Evolutionary conservation across 1,140 invertebrate species (phyloP), one percentile per base, ranked within the genome.

Genomic region (Asobara japonica): DNA sequence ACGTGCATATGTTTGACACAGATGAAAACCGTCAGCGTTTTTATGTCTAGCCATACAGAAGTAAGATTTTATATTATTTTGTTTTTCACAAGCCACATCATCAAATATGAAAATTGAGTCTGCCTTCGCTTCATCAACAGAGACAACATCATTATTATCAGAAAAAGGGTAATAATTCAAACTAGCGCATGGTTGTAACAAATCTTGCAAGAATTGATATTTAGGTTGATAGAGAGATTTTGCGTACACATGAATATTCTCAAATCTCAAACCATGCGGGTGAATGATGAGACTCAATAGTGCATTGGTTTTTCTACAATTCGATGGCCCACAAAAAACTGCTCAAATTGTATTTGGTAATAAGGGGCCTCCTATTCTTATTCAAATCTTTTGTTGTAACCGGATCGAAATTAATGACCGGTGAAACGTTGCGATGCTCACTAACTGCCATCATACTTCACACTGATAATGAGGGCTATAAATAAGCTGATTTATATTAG

Each of bases 271-370:
- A 38, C 76, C 76, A 65, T 77, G 33, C 1, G 30, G 27, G 29
- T 71, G 11, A 36, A 56, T 73, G 10, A 75, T 56, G 18, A 79
- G 65, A 22, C 56, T 45, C 11, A 77, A 29, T 20, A 77, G 65
- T 16, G 71, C 65, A 60, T 79, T 80, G 18, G 77, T 78, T 72
- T 79, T 77, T 5, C 77, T 76, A 72, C 74, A 74, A 51, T 72
- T 73, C 0, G 74, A 76, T 18, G 62, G 62, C 25, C 74, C 78
- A 30, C 67, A 64, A 48, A 76, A 73, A 25, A 78, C 56, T 6
- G 70, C 20, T 20, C 48, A 20, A 18, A 25, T 11, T 6, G 16
- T 56, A 3, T 56, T 56, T 3, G 48, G 48, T 56, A 56, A 25
- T 56, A 56, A 56, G 6, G 18, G 13, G 20, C n/a, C 3, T 18